These are phyloP conservation scores for Drosophila helvetica DNA, from an alignment of 2,888 invertebrate species.

Conservation along the genomic window DNA sequence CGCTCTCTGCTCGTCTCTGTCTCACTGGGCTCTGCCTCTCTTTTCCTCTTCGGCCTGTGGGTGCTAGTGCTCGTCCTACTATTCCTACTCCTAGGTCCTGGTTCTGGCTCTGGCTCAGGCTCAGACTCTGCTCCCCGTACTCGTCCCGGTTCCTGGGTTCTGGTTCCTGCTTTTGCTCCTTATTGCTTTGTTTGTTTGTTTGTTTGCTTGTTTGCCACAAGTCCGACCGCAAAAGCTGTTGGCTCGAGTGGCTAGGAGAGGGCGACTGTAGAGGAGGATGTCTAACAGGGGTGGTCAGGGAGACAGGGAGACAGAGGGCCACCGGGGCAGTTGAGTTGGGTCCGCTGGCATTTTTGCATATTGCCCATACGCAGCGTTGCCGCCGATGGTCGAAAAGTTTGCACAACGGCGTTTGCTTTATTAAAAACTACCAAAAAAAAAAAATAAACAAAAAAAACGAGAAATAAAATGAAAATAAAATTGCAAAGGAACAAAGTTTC, in stretches of 20 bases:
- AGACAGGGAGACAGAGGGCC: not conserved
- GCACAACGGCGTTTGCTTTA: constrained; percentile 73
- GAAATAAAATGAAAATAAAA: constrained; percentile 26
- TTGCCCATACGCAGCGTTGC: constrained; percentile 77
- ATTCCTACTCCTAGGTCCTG: constrained; percentile 19
- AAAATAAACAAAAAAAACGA: constrained; percentile 6
- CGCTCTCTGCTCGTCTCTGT: constrained; percentile 28
- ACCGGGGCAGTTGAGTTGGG: constrained; percentile 27
- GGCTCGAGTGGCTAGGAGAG: constrained; percentile 20
- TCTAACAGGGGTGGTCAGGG: not conserved
- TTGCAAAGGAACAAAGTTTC: constrained; percentile 58
- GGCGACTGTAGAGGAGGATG: constrained; percentile 7
- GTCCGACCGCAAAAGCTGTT: constrained; percentile 74
- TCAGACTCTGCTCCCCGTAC: not conserved
- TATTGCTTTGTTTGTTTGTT: constrained; percentile 56
- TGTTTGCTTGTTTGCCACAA: constrained; percentile 70
- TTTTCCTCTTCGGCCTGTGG: constrained; percentile 13
- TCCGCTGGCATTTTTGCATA: constrained; percentile 72
- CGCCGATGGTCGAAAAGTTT: constrained; percentile 71
- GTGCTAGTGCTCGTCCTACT: constrained; percentile 3
- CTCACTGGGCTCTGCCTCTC: constrained; percentile 21
- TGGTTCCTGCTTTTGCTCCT: constrained; percentile 39
- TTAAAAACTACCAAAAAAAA: constrained; percentile 65
- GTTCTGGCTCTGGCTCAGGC: constrained; percentile 1
- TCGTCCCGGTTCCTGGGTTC: constrained; percentile 15